Evolutionary conservation across 2,113 vertebrate genomes (phyloP).

Genomic region (Hassar affinis): DNA sequence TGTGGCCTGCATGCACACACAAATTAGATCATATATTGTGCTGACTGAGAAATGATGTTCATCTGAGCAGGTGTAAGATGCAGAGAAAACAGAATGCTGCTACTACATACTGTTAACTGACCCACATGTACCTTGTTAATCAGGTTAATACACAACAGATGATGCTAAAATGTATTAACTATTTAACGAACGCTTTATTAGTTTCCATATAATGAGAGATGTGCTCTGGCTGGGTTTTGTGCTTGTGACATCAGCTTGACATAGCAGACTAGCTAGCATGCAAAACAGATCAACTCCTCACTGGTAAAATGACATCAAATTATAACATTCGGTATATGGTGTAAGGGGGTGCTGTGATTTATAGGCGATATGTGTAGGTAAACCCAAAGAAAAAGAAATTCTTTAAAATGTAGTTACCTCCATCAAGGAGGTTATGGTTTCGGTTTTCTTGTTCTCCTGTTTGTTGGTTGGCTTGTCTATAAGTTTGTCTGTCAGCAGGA

Average conservation of each 20-base stretch:
- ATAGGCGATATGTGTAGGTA: not conserved
- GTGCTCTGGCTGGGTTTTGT: not conserved
- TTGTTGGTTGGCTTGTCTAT: too few species aligned
- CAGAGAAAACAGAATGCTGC: not conserved
- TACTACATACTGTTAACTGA: conserved; percentile 14
- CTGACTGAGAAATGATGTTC: conserved; percentile 27
- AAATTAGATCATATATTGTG: conserved; percentile 45
- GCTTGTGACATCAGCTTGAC: not conserved
- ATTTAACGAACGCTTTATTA: not conserved
- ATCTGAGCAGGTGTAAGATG: conserved; percentile 1
- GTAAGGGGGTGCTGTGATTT: too few species aligned
- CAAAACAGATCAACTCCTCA: not conserved
- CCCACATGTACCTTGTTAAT: conserved; percentile 28
- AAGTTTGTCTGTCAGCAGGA: too few species aligned
- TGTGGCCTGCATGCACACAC: conserved; percentile 9
- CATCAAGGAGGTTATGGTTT: too few species aligned
- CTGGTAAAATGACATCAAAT: not conserved
- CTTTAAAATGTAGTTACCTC: not conserved
- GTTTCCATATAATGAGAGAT: not conserved
- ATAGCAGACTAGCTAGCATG: not conserved
- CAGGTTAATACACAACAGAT: conserved; percentile 19
- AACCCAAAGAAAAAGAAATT: not conserved
- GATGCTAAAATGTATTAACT: not conserved
- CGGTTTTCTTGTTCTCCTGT: too few species aligned
- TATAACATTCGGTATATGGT: not conserved